A percentile compares a stretch with the other conserved stretches of the same genome.
These are phyloP conservation scores for Pitta sordida DNA, from an alignment of 2,113 vertebrate species.

Conservation along the genomic window DNA sequence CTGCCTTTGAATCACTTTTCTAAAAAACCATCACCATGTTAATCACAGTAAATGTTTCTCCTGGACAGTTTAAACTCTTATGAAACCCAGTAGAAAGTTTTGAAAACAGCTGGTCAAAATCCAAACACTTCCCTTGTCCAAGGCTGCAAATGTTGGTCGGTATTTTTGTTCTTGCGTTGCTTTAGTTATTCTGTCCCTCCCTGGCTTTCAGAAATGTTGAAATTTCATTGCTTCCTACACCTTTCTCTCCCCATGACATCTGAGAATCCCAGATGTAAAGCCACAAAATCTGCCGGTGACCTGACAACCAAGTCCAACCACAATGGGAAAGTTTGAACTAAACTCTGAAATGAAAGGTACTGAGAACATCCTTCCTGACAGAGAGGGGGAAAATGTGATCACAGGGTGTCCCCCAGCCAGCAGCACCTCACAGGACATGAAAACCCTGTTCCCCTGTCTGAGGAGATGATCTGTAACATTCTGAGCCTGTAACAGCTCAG, in stretches of 20 bases:
- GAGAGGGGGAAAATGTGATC: not conserved
- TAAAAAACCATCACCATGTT: not conserved
- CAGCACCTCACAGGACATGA: not conserved
- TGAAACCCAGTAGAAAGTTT: not conserved
- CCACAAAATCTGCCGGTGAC: not conserved
- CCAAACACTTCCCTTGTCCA: not conserved
- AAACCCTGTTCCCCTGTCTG: not conserved
- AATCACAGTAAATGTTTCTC: not conserved
- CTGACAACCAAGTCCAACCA: not conserved
- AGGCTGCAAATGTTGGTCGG: not conserved
- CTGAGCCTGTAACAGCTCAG: not conserved
- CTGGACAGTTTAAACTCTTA: not conserved
- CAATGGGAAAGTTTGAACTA: accelerated
- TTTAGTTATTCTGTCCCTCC: not conserved
- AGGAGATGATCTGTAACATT: not conserved
- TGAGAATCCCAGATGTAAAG: not conserved
- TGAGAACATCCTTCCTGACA: not conserved
- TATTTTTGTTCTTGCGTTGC: not conserved
- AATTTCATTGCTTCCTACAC: not conserved
- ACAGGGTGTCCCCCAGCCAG: not conserved
- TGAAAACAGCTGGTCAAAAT: not conserved
- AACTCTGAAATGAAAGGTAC: not conserved
- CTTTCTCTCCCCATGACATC: not conserved
- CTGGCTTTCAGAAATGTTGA: not conserved
- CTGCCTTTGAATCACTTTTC: not conserved